phyloP scores from a whole-genome alignment of 1,140 invertebrate genomes.

The Conopomorpha cramerella region DNA sequence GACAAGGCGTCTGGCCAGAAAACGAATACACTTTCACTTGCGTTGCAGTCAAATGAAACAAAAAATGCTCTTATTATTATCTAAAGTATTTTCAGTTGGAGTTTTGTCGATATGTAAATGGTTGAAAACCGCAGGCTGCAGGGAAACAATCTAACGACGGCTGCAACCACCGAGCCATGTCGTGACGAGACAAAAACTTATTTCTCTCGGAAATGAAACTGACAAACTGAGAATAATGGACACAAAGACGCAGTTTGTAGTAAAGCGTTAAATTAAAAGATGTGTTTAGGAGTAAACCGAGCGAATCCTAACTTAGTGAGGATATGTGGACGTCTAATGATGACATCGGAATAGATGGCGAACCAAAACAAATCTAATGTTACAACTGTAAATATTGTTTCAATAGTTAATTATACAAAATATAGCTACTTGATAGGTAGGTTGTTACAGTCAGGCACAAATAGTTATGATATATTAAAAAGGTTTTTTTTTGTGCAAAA shows the following conservation, averaged over 20 bases:
- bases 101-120: constrained; percentile 25
- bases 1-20: constrained; percentile 19
- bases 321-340: too few species aligned
- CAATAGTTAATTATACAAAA: too few species aligned
- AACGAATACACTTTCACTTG: constrained; percentile 45
- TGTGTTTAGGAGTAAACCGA: constrained; percentile 35
- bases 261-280: constrained; percentile 48
- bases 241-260: too few species aligned
- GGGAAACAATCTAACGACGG: constrained; percentile 25
- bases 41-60: background rate
- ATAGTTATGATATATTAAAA: too few species aligned
- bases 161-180: constrained; percentile 25
- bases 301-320: too few species aligned
- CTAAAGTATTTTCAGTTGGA: constrained; percentile 20
- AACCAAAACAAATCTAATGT: too few species aligned
- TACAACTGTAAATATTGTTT: too few species aligned
- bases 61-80: constrained; percentile 12
- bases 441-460: too few species aligned
- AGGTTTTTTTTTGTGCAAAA: too few species aligned
- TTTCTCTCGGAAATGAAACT: constrained; percentile 39
- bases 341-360: too few species aligned
- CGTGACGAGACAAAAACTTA: constrained; percentile 43
- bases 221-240: constrained; percentile 34
- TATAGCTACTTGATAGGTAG: too few species aligned
- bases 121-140: constrained; percentile 31